Conservation (phyloP, 1,140 invertebrate species). For the Theocolax elegans region DNA sequence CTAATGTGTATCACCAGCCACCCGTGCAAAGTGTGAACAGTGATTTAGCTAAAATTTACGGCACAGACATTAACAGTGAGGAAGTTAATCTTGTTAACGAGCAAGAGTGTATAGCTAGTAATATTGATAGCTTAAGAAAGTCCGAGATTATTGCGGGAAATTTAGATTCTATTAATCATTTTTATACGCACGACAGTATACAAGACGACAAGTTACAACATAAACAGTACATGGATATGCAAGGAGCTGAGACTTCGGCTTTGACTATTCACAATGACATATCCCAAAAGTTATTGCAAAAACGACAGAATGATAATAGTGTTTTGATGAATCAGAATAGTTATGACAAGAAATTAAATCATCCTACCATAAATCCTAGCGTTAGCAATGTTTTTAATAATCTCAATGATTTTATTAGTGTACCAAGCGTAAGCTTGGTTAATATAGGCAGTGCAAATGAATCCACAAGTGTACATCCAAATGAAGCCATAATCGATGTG, state of each 20-base stretch:
- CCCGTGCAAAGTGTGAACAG: background rate
- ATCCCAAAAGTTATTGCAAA: constrained; percentile 54
- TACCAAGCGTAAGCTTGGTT: constrained; percentile 54
- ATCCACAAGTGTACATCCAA: background rate
- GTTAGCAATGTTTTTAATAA: constrained; percentile 74
- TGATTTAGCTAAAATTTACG: constrained; percentile 27
- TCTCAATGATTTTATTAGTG: constrained; percentile 73
- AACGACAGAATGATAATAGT: constrained; percentile 54
- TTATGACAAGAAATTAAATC: constrained; percentile 62
- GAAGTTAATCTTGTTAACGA: constrained; percentile 15
- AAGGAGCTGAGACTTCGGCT: constrained; percentile 47
- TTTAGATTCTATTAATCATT: constrained; percentile 54
- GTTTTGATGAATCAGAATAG: constrained; percentile 54
- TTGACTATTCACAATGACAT: constrained; percentile 55
- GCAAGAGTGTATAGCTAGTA: constrained; percentile 23
- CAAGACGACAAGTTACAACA: constrained; percentile 47
- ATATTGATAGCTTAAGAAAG: constrained; percentile 36
- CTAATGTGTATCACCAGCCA: constrained; percentile 29
- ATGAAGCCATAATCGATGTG: background rate
- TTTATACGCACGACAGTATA: constrained; percentile 47
- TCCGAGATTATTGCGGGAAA: constrained; percentile 37
- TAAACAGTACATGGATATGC: constrained; percentile 48
- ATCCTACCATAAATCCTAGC: constrained; percentile 65
- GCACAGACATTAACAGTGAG: background rate
- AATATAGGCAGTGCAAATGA: constrained; percentile 38